phyloP scores from a whole-genome alignment of 2,113 vertebrate genomes.

The Boulengeromyrus knoepffleri region DNA sequence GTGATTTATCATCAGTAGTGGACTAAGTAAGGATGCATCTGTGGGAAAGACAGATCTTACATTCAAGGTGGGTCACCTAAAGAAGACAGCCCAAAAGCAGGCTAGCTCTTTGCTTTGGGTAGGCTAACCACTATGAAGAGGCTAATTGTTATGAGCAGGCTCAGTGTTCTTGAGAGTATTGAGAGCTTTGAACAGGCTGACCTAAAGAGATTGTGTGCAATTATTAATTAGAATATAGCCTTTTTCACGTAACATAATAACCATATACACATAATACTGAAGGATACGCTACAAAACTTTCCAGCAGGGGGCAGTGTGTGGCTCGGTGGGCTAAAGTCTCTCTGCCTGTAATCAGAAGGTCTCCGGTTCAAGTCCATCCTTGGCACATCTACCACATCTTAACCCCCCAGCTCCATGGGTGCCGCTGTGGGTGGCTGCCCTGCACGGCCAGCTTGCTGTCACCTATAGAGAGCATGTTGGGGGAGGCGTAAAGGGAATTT shows the following conservation, averaged over 20 bases:
- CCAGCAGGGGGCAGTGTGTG: background rate
- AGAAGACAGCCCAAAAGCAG: background rate
- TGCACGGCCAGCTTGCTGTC: too few relatives aligned
- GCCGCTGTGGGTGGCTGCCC: too few relatives aligned
- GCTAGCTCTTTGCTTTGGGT: background rate
- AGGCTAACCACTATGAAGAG: background rate
- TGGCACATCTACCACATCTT: too few relatives aligned
- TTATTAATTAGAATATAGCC: background rate
- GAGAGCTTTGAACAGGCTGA: background rate
- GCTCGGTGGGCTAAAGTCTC: too few relatives aligned
- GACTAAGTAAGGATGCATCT: background rate
- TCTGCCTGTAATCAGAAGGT: too few relatives aligned
- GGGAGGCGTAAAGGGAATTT: too few relatives aligned
- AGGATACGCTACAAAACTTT: background rate
- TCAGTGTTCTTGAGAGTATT: background rate
- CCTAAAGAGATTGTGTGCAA: background rate
- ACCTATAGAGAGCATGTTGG: too few relatives aligned
- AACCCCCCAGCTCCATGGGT: too few relatives aligned
- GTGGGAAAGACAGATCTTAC: background rate
- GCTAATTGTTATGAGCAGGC: background rate
- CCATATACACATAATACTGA: background rate
- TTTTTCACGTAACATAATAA: background rate
- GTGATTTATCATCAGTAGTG: background rate
- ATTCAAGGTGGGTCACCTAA: background rate
- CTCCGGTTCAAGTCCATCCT: too few relatives aligned